Conservation (phyloP, 1,140 invertebrate genomes). For the Rhopalosiphum maidis region DNA sequence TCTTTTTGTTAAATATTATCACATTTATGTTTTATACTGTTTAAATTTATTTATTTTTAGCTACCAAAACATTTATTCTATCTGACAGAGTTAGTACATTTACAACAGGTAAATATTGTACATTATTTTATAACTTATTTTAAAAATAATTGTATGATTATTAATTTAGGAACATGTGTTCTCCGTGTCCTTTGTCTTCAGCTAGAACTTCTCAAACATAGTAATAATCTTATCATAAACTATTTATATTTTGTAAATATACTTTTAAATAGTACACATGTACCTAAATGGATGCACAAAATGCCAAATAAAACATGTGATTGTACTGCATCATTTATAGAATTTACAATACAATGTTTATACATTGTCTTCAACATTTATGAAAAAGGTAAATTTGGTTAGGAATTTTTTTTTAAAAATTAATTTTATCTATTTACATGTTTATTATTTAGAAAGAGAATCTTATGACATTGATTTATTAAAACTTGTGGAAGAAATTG, state of each 20-base stretch:
- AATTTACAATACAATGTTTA: slow-evolving; percentile 41
- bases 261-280: slow-evolving; percentile 30
- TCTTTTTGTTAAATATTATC: not conserved
- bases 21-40: not conserved
- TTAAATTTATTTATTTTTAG: slow-evolving; percentile 13
- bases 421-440: not conserved
- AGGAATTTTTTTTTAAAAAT: not conserved
- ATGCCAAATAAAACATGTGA: slow-evolving; percentile 48
- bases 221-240: slow-evolving; percentile 34
- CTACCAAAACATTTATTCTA: slow-evolving; percentile 50
- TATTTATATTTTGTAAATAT: slow-evolving; percentile 39
- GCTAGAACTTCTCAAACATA: slow-evolving; percentile 35
- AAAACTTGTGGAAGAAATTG: slow-evolving; percentile 22
- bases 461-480: not conserved
- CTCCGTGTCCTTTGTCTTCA: slow-evolving; percentile 48
- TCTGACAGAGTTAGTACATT: slow-evolving; percentile 51
- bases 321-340: slow-evolving; percentile 40
- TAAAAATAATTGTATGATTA: not conserved
- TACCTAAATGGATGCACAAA: slow-evolving; percentile 48
- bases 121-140: not conserved
- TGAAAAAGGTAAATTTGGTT: slow-evolving; percentile 24
- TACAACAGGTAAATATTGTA: slow-evolving; percentile 41
- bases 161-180: slow-evolving; percentile 45
- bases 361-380: slow-evolving; percentile 30
- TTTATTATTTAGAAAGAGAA: slow-evolving; percentile 35